Evolutionary conservation across 1,140 invertebrate species (phyloP), one percentile per base, ranked within the genome.

Genomic region (Parasteatoda tepidariorum): DNA sequence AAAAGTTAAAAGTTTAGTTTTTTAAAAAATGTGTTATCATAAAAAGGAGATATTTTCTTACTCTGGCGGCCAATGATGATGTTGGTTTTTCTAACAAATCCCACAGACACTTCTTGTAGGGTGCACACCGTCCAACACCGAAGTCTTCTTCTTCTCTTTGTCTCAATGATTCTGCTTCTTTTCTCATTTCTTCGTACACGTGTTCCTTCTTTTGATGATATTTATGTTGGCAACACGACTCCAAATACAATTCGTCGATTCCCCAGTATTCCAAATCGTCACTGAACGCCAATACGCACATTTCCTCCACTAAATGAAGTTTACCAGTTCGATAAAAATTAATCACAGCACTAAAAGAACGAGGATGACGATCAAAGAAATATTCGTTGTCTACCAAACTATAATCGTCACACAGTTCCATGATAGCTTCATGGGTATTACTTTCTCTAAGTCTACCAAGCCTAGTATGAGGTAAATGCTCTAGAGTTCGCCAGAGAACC

Each of bases 261-360:
- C 97, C 97, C 97, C 97, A 99, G 87, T 98, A 99, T 88, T 98
- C 96, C 86, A 99, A 92, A 90, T 99, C 97, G 89, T 99, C 97
- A 90, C 95, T 96, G 91, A 99, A 99, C 83, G 97, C 96, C 86
- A 99, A 91, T 85, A 99, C 97, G 90, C 97, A 99, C 97, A 99
- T 98, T 90, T 99, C 97, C 89, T 99, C 97, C 86, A 98, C 97
- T 87, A 99, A 92, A 91, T 99, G 98, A 71, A 99, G 92, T 89
- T 98, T 98, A 34, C 97, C 97, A 83, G 97, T 98, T 85, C 98
- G 93, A 91, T 98, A 99, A 90, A 99, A 99, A 91, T 99, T 99
- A 83, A 99, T 91, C 85, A 99, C 97, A 85, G 97, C 98, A 90
- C 95, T 96, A 90, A 99, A 99, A 85, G 96, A 97, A 88, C 97